Evolutionary conservation across 2,888 invertebrate genomes (phyloP).

Genomic region (Hypomecis atomaria): DNA sequence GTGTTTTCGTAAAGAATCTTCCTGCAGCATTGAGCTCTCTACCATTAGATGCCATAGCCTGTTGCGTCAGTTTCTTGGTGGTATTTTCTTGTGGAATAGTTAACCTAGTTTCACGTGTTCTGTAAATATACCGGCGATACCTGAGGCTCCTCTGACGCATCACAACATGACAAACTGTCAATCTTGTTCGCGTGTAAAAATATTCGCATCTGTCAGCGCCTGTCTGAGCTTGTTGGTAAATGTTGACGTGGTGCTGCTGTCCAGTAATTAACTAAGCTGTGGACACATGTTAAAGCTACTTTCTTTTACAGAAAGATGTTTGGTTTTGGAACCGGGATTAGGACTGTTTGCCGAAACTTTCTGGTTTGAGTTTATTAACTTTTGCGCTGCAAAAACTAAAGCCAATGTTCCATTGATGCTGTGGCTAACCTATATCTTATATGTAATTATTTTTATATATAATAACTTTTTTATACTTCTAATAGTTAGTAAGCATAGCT

Average conservation of each 20-base stretch:
- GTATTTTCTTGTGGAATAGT: conserved; percentile 78
- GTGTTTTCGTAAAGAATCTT: too few relatives aligned
- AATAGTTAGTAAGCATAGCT: too few relatives aligned
- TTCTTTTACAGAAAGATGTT: too few relatives aligned
- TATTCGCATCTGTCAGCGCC: conserved; percentile 20
- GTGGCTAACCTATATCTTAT: too few relatives aligned
- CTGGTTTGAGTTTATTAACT: too few relatives aligned
- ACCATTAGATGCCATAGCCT: conserved; percentile 50
- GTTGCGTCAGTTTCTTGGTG: conserved; percentile 66
- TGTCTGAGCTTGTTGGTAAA: conserved; percentile 23
- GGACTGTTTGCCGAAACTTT: too few relatives aligned
- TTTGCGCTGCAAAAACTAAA: too few relatives aligned
- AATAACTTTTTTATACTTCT: too few relatives aligned
- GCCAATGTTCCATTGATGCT: too few relatives aligned
- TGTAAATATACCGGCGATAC: conserved; percentile 68
- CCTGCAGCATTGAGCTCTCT: conserved; percentile 35
- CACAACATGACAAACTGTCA: conserved; percentile 55
- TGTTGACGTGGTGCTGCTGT: conserved; percentile 2
- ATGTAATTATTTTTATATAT: too few relatives aligned
- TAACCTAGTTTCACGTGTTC: conserved; percentile 75
- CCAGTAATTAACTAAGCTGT: conserved; percentile 4
- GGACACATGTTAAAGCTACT: background rate
- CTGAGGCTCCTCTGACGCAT: conserved; percentile 57
- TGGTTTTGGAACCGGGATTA: too few relatives aligned
- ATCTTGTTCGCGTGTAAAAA: conserved; percentile 38